Percentiles rank a stretch among this genome's conserved stretches.
Evolutionary conservation across 2,113 vertebrate genomes (phyloP).

Genomic region (Equus quagga): DNA sequence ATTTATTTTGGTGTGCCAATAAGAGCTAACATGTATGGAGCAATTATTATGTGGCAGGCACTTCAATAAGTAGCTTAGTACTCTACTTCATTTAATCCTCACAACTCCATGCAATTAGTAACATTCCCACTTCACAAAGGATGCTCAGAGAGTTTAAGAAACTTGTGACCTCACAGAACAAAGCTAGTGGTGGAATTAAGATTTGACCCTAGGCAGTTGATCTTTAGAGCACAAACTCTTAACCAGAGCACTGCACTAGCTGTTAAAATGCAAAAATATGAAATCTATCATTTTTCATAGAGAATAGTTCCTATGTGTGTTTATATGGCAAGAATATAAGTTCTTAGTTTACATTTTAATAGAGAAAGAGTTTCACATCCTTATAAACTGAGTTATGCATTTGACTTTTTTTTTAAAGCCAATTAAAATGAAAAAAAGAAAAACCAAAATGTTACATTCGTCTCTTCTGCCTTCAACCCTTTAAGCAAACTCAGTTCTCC

Average conservation of each 20-base stretch:
- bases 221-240: neutral
- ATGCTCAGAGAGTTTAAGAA: neutral
- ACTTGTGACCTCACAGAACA: neutral
- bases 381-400: neutral
- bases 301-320: neutral
- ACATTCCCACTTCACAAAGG: neutral
- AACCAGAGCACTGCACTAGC: neutral
- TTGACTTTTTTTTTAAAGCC: neutral
- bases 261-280: neutral
- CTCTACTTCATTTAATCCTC: neutral
- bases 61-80: neutral
- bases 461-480: neutral
- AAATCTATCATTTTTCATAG: neutral
- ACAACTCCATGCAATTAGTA: neutral
- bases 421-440: neutral
- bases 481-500: neutral
- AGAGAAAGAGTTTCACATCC: neutral
- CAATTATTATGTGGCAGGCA: neutral
- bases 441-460: neutral
- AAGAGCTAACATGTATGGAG: neutral
- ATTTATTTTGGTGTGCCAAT: neutral
- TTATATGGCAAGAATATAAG: neutral
- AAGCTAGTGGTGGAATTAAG: neutral
- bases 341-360: constrained; percentile 19
- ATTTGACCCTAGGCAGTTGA: neutral